Evolutionary conservation across 2,113 vertebrate genomes (phyloP).

Genomic region (Indicator indicator): DNA sequence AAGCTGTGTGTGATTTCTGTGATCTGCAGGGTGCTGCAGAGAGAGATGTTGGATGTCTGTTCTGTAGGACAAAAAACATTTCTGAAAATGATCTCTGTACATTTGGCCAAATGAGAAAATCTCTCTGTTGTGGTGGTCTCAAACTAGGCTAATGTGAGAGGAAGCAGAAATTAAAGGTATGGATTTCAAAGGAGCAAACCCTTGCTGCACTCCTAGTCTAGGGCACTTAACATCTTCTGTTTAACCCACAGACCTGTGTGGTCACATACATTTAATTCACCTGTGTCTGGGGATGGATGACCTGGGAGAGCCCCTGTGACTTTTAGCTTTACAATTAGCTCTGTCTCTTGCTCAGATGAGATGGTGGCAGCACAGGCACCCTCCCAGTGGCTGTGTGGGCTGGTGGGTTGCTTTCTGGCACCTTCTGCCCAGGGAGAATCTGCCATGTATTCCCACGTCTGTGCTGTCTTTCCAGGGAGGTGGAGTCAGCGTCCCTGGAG

Average conservation of each 20-base stretch:
- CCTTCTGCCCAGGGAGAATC: rapidly evolving
- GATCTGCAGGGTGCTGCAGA: neutral
- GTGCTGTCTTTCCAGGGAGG: neutral
- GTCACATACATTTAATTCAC: neutral
- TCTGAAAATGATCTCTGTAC: neutral
- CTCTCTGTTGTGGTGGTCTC: neutral
- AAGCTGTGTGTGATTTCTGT: neutral
- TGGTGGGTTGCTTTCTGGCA: neutral
- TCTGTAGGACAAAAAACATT: neutral
- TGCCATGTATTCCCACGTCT: neutral
- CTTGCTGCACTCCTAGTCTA: rapidly evolving
- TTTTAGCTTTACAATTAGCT: neutral
- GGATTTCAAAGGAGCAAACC: conserved; percentile 23
- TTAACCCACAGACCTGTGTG: neutral
- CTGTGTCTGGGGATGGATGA: rapidly evolving
- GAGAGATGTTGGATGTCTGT: neutral
- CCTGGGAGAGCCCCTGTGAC: neutral
- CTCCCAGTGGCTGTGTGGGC: neutral
- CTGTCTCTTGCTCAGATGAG: neutral
- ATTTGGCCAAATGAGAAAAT: neutral
- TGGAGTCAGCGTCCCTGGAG: too few relatives aligned
- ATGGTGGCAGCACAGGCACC: neutral
- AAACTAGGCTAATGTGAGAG: neutral
- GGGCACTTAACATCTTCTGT: neutral
- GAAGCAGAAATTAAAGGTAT: neutral